Conservation (phyloP, 2,797 vertebrate genomes). For the Sebastes alutus region DNA sequence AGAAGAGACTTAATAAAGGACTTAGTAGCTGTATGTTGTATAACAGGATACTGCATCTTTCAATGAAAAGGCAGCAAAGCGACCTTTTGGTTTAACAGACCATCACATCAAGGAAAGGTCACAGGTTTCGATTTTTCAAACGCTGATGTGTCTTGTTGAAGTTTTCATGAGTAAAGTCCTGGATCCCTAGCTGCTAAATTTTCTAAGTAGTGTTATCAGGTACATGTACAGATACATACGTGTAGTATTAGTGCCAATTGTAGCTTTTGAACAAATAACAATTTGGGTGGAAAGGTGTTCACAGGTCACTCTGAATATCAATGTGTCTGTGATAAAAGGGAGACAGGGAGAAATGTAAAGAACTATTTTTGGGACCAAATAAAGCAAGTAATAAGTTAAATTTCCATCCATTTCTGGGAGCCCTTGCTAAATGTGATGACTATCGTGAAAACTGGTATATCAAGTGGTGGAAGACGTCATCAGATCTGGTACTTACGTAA, state of each 20-base stretch:
- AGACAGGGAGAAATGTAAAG: not conserved
- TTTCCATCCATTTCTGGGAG: not conserved
- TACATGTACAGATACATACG: not conserved
- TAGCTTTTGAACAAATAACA: not conserved
- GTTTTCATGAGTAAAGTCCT: not conserved
- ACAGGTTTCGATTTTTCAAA: slow-evolving; percentile 24
- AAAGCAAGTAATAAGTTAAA: not conserved
- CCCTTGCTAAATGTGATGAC: not conserved
- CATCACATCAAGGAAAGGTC: slow-evolving; percentile 10
- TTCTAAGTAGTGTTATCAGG: not conserved
- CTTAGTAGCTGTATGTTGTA: not conserved
- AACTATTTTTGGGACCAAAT: not conserved
- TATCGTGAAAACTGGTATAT: not conserved
- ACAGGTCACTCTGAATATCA: not conserved
- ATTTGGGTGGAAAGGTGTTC: not conserved
- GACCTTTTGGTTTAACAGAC: slow-evolving; percentile 21
- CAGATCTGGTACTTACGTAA: not conserved
- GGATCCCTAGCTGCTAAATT: not conserved
- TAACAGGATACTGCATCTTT: not conserved
- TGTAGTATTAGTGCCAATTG: not conserved
- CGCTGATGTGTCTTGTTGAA: not conserved
- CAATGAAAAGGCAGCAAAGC: not conserved
- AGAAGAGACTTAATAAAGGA: not conserved
- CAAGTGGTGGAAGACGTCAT: not conserved
- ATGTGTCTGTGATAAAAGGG: not conserved